Conservation (phyloP, 2,797 vertebrate species). For the Melanotaenia parkinsoni region DNA sequence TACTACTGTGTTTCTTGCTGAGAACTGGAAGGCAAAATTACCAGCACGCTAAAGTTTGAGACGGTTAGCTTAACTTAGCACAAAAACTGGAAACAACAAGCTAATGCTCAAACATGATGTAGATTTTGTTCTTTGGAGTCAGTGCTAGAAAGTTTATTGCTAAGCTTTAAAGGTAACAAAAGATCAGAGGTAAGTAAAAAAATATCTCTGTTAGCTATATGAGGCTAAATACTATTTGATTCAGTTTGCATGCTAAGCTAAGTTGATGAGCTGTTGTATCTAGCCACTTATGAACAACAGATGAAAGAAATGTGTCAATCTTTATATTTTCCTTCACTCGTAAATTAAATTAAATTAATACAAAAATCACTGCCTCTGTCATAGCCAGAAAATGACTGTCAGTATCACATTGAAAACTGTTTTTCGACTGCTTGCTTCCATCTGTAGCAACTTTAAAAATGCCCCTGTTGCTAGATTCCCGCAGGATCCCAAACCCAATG, state of each 20-base stretch:
- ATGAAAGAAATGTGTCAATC: background rate
- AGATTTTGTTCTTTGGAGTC: too few relatives aligned
- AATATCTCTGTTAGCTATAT: background rate
- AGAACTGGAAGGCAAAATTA: too few relatives aligned
- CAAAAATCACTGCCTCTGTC: background rate
- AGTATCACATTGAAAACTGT: background rate
- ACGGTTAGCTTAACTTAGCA: background rate
- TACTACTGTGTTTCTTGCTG: too few relatives aligned
- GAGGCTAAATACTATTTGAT: background rate
- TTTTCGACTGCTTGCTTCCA: background rate
- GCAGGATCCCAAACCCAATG: too few relatives aligned
- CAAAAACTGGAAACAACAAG: background rate
- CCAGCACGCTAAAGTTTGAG: background rate
- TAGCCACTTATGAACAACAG: too few relatives aligned
- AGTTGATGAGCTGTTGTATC: background rate
- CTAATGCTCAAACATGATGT: too few relatives aligned
- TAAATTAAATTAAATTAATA: too few relatives aligned
- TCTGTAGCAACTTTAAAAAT: too few relatives aligned
- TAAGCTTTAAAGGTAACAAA: too few relatives aligned
- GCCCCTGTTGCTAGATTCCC: too few relatives aligned
- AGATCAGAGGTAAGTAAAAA: background rate
- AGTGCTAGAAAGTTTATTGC: too few relatives aligned
- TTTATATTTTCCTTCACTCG: background rate
- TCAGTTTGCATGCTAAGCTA: constrained; percentile 3
- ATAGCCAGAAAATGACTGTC: background rate